phyloP scores from a whole-genome alignment of 2,113 vertebrate species.

The Xiphias gladius region DNA sequence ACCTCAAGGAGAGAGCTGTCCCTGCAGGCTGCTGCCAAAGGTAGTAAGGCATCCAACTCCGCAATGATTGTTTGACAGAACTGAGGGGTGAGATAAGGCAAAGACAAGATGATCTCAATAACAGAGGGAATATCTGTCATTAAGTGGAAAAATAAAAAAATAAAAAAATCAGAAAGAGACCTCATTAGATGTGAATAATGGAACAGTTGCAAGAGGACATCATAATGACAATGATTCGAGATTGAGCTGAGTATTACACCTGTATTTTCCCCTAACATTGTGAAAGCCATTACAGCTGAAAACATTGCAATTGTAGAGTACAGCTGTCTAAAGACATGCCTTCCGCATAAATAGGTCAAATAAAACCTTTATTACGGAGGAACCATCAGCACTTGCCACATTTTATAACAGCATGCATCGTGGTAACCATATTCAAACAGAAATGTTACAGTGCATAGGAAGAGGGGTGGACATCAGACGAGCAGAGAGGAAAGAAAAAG shows the following conservation, averaged over 20 bases:
- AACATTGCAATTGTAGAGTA: slow-evolving; percentile 59
- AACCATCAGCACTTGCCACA: slow-evolving; percentile 45
- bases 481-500: slow-evolving; percentile 43
- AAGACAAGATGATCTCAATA: slow-evolving; percentile 61
- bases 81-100: slow-evolving; percentile 80
- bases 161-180: slow-evolving; percentile 45
- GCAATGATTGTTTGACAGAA: slow-evolving; percentile 92
- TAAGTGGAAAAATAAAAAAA: slow-evolving; percentile 8
- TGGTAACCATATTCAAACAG: slow-evolving; percentile 41
- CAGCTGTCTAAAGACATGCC: slow-evolving; percentile 58
- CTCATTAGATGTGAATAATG: slow-evolving; percentile 67
- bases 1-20: slow-evolving; percentile 90
- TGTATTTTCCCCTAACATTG: slow-evolving; percentile 49
- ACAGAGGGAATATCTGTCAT: slow-evolving; percentile 49
- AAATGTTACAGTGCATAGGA: slow-evolving; percentile 30
- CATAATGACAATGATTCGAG: slow-evolving; percentile 57
- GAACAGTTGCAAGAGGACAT: slow-evolving; percentile 48
- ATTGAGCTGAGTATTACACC: slow-evolving; percentile 39
- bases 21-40: slow-evolving; percentile 90
- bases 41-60: slow-evolving; percentile 91
- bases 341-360: slow-evolving; percentile 60
- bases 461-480: slow-evolving; percentile 28
- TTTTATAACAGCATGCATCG: slow-evolving; percentile 46
- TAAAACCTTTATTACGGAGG: slow-evolving; percentile 54
- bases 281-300: slow-evolving; percentile 53